These are phyloP conservation scores for Thomomys bottae DNA, from an alignment of 2,113 vertebrate species.

Conservation along the genomic window DNA sequence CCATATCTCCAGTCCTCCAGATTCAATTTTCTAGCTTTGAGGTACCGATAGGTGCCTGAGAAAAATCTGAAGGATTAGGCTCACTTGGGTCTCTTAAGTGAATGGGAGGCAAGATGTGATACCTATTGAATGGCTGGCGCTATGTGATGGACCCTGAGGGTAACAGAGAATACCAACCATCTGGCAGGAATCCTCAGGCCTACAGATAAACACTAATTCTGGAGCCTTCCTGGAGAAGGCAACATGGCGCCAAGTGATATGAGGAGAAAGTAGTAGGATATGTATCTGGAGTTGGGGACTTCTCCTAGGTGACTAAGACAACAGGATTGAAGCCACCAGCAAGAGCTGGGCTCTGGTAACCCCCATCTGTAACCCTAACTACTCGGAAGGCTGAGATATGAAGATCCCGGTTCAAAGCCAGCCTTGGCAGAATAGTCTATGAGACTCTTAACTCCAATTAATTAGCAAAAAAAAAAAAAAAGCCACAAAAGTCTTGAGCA, in stretches of 20 bases:
- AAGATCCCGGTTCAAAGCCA: too few relatives aligned
- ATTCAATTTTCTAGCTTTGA: conserved; percentile 17
- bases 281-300: neutral
- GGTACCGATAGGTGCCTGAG: neutral
- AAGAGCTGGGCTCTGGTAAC: too few relatives aligned
- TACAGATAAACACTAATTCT: neutral
- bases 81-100: neutral
- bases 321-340: too few relatives aligned
- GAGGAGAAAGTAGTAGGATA: neutral
- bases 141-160: neutral
- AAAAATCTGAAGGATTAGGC: neutral
- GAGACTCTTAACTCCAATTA: too few relatives aligned
- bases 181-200: neutral
- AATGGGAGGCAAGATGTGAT: neutral
- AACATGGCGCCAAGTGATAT: neutral
- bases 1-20: neutral
- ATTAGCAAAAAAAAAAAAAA: too few relatives aligned
- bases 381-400: too few relatives aligned
- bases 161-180: neutral
- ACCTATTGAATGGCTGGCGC: neutral
- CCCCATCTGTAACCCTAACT: too few relatives aligned
- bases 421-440: too few relatives aligned
- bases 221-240: neutral
- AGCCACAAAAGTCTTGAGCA: too few relatives aligned
- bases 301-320: too few relatives aligned